Base-by-base conservation (phyloP, 2,113 vertebrate genomes). In the Clarias macrocephalus region DNA sequence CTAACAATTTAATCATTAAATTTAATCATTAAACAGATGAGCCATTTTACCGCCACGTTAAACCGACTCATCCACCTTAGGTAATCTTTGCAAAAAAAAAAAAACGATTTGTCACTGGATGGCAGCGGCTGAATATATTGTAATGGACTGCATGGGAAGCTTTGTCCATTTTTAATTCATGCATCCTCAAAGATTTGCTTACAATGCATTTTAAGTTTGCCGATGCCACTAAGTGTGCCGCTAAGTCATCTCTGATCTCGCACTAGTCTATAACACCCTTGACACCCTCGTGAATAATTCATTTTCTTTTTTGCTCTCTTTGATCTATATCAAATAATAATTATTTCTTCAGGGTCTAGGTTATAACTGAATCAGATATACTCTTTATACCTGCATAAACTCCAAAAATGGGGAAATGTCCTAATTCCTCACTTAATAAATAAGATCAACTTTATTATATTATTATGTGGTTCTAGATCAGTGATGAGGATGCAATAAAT, bases 221-320 rank as follows among this genome's bases (percentile, higher is more conserved):
- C n/a, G 9, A 30, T 16, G 3, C 13, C n/a, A 19, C 76, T 59
- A 33, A 59, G 9, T 80, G 8, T 30, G 18, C n/a, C 16, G 1
- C 8, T 59, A 59, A 33, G 77, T 80, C 77, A 59, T 15, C 77
- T 80, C 28, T 80, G 28, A 80, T 57, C 76, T 80, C 48, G 4
- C 13, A 56, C 75, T 77, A 77, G 25, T 19, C 2, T 80, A 1
- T 21, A 80, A 60, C 16, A 16, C 28, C 56, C n/a, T 57, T 80
- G 28, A 60, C 54, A 80, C 59, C 3, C 8, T 33, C 2, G 5
- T 80, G 21, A 59, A 80, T 80, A 33, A 59, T 80, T 21, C 2
- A 60, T 80, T 60, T 57, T 80, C 28, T 33, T 30, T 18, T 80
- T 80, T 59, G 77, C 56, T 80, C 28, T 80, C 76, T 57, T 59